Conservation (phyloP, 2,797 vertebrate species). For the Crax fasciolata region DNA sequence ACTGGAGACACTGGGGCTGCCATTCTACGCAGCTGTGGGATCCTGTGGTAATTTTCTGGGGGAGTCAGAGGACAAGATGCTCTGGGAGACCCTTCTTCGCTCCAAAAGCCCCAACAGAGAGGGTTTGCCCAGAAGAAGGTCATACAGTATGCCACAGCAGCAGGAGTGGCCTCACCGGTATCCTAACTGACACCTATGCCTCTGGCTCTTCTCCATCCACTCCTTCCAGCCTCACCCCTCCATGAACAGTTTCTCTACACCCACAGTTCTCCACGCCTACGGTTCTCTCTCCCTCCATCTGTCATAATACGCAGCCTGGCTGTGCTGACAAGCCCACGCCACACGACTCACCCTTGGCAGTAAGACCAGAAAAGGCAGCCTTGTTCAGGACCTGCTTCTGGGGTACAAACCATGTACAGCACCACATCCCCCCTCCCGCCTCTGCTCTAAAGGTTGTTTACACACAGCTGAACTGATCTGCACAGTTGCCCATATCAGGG, state of each 20-base stretch:
- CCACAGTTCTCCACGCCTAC: slow-evolving; percentile 46
- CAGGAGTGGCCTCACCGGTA: not conserved
- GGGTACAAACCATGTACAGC: not conserved
- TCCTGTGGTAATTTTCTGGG: not conserved
- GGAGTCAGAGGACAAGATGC: not conserved
- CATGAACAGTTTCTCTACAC: slow-evolving; percentile 45
- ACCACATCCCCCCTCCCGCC: not conserved
- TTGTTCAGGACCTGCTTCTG: not conserved
- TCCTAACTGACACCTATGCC: not conserved
- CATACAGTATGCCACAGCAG: not conserved
- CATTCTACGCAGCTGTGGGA: not conserved
- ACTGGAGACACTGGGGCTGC: not conserved
- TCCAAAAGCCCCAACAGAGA: not conserved
- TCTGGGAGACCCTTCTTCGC: not conserved
- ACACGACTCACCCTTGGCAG: not conserved
- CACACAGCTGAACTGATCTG: not conserved
- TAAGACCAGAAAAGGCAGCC: not conserved
- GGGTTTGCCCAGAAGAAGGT: not conserved
- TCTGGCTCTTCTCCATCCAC: slow-evolving; percentile 20
- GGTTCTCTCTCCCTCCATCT: not conserved
- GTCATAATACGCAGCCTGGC: not conserved
- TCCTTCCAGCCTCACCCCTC: slow-evolving; percentile 20
- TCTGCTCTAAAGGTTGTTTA: not conserved
- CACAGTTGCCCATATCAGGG: not conserved
- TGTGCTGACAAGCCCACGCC: not conserved